These are phyloP conservation scores for Anabacerthia variegaticeps DNA, from an alignment of 2,797 vertebrate genomes.

Conservation along the genomic window DNA sequence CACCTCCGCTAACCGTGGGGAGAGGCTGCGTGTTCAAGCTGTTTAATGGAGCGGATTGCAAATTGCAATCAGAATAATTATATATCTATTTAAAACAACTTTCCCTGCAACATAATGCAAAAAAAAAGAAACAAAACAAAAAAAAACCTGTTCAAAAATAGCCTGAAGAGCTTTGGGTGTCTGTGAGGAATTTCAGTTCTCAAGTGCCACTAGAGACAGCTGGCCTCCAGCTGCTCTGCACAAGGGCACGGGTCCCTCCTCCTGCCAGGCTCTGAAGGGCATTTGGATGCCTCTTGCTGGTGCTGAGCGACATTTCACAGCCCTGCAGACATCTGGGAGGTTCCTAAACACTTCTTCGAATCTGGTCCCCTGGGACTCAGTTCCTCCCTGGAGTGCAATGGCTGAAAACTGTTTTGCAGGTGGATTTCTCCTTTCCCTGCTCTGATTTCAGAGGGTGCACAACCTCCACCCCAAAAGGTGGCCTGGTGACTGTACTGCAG, in stretches of 20 bases:
- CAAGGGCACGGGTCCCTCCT: not conserved
- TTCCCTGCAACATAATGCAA: not conserved
- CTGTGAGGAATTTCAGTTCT: not conserved
- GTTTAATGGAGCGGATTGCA: not conserved
- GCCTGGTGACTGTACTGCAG: not conserved
- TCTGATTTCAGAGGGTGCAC: constrained; percentile 26
- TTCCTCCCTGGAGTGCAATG: not conserved
- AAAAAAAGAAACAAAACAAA: not conserved
- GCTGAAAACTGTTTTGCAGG: constrained; percentile 1
- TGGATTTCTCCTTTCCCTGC: constrained; percentile 1
- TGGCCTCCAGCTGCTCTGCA: not conserved
- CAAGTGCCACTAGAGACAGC: not conserved
- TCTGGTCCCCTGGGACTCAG: not conserved
- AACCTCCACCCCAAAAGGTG: constrained; percentile 2
- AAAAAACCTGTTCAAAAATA: not conserved
- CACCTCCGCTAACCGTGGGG: not conserved
- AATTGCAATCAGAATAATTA: constrained; percentile 7
- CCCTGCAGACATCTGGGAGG: not conserved
- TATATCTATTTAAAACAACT: not conserved
- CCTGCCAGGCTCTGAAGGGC: not conserved
- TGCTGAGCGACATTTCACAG: not conserved
- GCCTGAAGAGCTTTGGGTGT: not conserved
- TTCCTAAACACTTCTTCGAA: not conserved
- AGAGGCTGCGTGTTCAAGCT: not conserved
- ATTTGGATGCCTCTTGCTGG: not conserved